Evolutionary conservation across 2,888 invertebrate species (phyloP).

Genomic region (Microplitis deprimator): DNA sequence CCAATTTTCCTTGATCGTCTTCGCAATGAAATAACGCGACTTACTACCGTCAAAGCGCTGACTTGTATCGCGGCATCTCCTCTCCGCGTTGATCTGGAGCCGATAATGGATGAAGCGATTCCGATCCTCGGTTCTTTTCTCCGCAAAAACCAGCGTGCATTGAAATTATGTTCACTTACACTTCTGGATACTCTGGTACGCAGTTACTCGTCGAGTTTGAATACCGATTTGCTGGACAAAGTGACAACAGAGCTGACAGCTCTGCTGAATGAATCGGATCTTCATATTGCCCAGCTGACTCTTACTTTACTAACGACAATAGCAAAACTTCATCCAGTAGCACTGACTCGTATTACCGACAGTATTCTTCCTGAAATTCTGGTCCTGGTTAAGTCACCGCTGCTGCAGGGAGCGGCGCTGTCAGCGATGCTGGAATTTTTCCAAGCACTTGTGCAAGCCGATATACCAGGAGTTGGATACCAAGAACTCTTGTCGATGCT

Average conservation of each 20-base stretch:
- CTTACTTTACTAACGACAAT: slow-evolving; percentile 87
- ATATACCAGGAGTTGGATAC: slow-evolving; percentile 85
- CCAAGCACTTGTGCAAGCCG: slow-evolving; percentile 89
- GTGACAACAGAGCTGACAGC: slow-evolving; percentile 92
- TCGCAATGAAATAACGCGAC: slow-evolving; percentile 95
- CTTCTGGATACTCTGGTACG: slow-evolving; percentile 91
- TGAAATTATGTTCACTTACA: slow-evolving; percentile 91
- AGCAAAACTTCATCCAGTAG: slow-evolving; percentile 83
- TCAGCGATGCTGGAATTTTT: slow-evolving; percentile 93
- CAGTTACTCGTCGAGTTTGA: slow-evolving; percentile 84
- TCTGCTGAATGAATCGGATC: slow-evolving; percentile 92
- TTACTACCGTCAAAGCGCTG: slow-evolving; percentile 96
- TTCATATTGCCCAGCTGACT: slow-evolving; percentile 96
- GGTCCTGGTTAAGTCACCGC: slow-evolving; percentile 88
- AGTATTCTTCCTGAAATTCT: slow-evolving; percentile 90
- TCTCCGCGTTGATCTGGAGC: slow-evolving; percentile 85
- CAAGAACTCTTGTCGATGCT: slow-evolving; percentile 85
- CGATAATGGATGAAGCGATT: slow-evolving; percentile 88
- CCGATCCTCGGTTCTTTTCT: slow-evolving; percentile 94
- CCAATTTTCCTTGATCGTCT: slow-evolving; percentile 96
- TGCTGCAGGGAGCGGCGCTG: slow-evolving; percentile 93
- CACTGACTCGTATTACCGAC: slow-evolving; percentile 81
- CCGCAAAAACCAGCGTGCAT: slow-evolving; percentile 95
- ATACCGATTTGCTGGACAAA: slow-evolving; percentile 82
- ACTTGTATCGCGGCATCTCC: slow-evolving; percentile 95